Evolutionary conservation across 2,797 vertebrate genomes (phyloP), one percentile per base, ranked within the genome.

Genomic region (Ctenochaetus hawaiiensis): DNA sequence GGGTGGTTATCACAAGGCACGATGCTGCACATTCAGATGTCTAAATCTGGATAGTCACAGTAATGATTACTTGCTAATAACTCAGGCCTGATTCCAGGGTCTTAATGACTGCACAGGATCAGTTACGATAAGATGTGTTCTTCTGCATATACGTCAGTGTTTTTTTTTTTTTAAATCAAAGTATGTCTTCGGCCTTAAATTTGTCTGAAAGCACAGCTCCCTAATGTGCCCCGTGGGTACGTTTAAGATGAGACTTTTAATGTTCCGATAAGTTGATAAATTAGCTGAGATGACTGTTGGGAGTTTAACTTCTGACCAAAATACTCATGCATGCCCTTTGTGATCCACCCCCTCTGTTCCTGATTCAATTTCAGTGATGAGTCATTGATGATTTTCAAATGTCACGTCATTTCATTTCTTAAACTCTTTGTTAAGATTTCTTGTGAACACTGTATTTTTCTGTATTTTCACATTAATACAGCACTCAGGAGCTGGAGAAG

Each of bases 31-130:
- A 70, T 75, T 90, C 68, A 68, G 74, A 89, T 65, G 76, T 82
- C 72, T 74, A 56, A 75, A 82, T 86, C 78, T 71, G 83, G 76
- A 80, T 49, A 65, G 67, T 67, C 67, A 17, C 53, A 2, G 30
- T 45, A 70, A 81, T 78, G 77, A 87, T 90, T 85, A 77, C 82
- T 87, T 85, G 51, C 77, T 86, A 86, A 91, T 91, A 83, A 87
- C 68, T 48, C 49, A 2, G 59, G 53, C 61, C 73, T 54, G 71
- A 85, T 73, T 86, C 48, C 60, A 58, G 6, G 6, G 75, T 82
- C 81, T 85, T 87, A 20, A 82, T 80, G 81, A 65, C 52, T 41
- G 54, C 37, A 44, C 6, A 16, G 14, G 41, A 72, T 80, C 43
- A 1, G 75, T 82, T 70, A 14, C 2, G 8, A 39, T 26, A 39